These are phyloP conservation scores for Octopus sinensis DNA, from an alignment of 1,140 invertebrate genomes.

Conservation along the genomic window DNA sequence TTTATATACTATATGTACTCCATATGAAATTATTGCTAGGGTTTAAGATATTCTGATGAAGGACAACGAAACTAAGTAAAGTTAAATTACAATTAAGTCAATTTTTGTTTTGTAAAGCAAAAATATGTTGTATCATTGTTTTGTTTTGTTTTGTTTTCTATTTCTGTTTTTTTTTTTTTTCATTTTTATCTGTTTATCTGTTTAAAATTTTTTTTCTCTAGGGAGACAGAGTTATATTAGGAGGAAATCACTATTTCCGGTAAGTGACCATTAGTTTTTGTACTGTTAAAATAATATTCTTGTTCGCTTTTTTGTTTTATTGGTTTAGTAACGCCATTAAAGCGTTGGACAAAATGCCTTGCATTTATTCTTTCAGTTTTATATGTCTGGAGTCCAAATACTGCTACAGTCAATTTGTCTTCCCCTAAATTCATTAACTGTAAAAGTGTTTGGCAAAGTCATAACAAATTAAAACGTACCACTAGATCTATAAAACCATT, in stretches of 20 bases:
- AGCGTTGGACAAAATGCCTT: background rate
- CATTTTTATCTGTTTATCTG: no score
- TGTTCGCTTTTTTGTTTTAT: no score
- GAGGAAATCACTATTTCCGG: slow-evolving; percentile 68
- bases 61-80: no score
- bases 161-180: background rate
- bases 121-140: background rate
- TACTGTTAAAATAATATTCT: background rate
- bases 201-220: slow-evolving; percentile 26
- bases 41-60: background rate
- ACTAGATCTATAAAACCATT: no score
- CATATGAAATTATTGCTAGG: background rate
- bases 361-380: background rate
- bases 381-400: background rate
- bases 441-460: background rate
- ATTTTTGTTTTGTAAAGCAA: background rate
- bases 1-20: background rate
- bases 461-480: no score
- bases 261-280: slow-evolving; percentile 49
- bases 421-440: background rate
- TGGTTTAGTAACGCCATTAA: background rate
- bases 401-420: background rate
- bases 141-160: background rate
- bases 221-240: slow-evolving; percentile 68
- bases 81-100: background rate